Conservation (phyloP, 1,140 invertebrate species). For the Anastrepha obliqua region DNA sequence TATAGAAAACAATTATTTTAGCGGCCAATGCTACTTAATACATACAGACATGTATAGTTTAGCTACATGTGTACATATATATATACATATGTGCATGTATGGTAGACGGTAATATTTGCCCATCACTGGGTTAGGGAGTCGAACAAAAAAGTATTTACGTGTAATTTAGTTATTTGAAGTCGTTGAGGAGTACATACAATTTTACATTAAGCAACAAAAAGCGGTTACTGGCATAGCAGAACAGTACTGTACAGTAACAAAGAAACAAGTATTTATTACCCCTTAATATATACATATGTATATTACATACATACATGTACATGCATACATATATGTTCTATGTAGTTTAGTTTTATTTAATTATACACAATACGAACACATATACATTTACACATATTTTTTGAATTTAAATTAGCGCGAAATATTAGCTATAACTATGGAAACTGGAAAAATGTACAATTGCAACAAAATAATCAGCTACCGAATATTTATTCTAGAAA, state of each 20-base stretch:
- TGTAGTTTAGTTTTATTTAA: conserved; percentile 40
- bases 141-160: not conserved
- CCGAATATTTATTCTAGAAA: too few species aligned
- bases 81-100: not conserved
- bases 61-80: conserved; percentile 30
- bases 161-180: conserved; percentile 21
- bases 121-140: not conserved
- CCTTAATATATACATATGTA: not conserved
- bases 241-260: not conserved
- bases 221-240: not conserved
- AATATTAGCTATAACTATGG: not conserved
- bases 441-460: too few species aligned
- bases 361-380: not conserved
- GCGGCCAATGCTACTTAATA: conserved; percentile 29
- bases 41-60: not conserved
- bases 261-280: conserved; percentile 37
- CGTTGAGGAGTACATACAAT: conserved; percentile 1
- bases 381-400: conserved; percentile 26
- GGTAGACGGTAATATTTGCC: not conserved
- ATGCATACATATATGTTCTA: not conserved
- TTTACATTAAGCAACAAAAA: not conserved
- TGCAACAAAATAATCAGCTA: too few species aligned
- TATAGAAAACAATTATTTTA: not conserved
- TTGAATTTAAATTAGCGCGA: conserved; percentile 30
- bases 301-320: not conserved